Evolutionary conservation across 2,113 vertebrate genomes (phyloP).

Genomic region (Leucoraja erinaceus): DNA sequence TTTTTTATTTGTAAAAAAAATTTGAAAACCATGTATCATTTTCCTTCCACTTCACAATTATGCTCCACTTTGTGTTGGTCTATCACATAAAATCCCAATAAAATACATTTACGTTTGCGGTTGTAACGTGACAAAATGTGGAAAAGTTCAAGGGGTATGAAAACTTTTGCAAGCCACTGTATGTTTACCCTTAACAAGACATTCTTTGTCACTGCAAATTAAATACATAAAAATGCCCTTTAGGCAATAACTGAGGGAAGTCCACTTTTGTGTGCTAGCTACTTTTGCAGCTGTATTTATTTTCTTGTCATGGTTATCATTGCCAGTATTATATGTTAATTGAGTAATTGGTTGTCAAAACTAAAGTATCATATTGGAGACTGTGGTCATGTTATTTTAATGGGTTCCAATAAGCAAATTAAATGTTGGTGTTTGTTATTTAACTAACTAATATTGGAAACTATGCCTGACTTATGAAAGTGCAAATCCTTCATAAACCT

Average conservation of each 20-base stretch:
- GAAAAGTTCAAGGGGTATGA: too few species aligned
- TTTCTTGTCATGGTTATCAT: not conserved
- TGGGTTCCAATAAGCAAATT: not conserved
- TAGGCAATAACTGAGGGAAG: not conserved
- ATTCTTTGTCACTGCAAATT: not conserved
- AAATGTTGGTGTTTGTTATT: not conserved
- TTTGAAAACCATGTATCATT: too few species aligned
- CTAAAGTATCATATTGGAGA: not conserved
- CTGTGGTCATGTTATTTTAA: not conserved
- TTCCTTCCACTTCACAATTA: too few species aligned
- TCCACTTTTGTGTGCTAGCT: not conserved
- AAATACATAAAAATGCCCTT: not conserved
- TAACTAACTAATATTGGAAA: not conserved
- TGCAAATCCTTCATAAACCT: constrained; percentile 13
- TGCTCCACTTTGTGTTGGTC: too few species aligned
- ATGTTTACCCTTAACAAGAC: not conserved
- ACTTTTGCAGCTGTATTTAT: not conserved
- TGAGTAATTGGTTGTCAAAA: not conserved
- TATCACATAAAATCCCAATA: too few species aligned
- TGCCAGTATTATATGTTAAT: not conserved
- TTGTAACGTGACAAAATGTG: too few species aligned
- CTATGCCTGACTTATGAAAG: not conserved
- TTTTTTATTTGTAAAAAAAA: too few species aligned
- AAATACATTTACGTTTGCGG: too few species aligned
- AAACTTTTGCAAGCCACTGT: too few species aligned